Percentiles rank a stretch among this genome's conserved stretches.
Evolutionary conservation across 2,888 invertebrate genomes (phyloP).

Genomic region (Dexiosoma caninum): DNA sequence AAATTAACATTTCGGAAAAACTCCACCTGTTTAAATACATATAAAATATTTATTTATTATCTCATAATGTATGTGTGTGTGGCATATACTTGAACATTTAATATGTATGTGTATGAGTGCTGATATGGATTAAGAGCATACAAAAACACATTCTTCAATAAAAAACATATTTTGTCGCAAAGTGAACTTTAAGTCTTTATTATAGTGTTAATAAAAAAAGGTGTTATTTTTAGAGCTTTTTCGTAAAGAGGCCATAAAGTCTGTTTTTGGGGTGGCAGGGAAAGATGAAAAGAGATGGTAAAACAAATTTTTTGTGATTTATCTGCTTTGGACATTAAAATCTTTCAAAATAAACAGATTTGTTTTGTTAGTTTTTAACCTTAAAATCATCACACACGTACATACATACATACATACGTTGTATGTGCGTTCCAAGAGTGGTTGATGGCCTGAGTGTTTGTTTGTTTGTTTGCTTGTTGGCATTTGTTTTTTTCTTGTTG

Average conservation of each 20-base stretch:
- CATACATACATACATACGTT: too few species aligned
- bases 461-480: not conserved
- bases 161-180: conserved; percentile 51
- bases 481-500: not conserved
- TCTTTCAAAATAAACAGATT: conserved; percentile 63
- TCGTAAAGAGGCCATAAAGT: conserved; percentile 2
- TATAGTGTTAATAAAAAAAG: conserved; percentile 49
- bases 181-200: conserved; percentile 56
- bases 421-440: not conserved
- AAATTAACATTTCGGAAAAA: conserved; percentile 61
- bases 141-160: not conserved
- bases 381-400: conserved; percentile 3
- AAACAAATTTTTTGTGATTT: conserved; percentile 49
- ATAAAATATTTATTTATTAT: conserved; percentile 42
- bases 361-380: conserved; percentile 47
- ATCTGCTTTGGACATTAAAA: conserved; percentile 54
- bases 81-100: not conserved
- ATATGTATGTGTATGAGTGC: not conserved
- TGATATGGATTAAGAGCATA: not conserved
- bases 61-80: not conserved
- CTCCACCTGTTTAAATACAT: conserved; percentile 62
- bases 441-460: not conserved
- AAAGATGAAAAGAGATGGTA: not conserved
- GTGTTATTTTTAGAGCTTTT: conserved; percentile 58
- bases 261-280: not conserved